Conservation (phyloP, 1,140 invertebrate genomes). For the Dreissena polymorpha region DNA sequence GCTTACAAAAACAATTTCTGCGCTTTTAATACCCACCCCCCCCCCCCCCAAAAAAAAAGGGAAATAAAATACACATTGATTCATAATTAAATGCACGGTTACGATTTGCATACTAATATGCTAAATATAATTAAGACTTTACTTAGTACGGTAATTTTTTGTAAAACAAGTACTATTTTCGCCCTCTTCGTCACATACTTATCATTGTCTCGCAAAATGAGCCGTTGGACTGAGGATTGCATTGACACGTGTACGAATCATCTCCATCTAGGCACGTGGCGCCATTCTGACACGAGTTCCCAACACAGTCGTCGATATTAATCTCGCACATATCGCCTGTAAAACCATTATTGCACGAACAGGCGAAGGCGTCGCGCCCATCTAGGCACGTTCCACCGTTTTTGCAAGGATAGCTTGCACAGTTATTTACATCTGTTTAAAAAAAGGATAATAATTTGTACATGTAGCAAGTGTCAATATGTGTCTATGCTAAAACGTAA, state of each 20-base stretch:
- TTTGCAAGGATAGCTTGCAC: constrained; percentile 89
- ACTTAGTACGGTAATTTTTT: no score
- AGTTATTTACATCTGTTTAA: constrained; percentile 92
- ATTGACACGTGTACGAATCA: constrained; percentile 6
- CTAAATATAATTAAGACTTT: no score
- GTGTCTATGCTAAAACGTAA: neutral
- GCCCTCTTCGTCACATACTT: neutral
- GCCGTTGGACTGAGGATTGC: neutral
- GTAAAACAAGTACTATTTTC: no score
- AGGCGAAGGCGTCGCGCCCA: constrained; percentile 80
- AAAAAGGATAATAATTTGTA: neutral
- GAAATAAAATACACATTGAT: no score
- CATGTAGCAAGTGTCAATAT: neutral
- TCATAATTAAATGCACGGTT: no score
- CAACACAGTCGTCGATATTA: constrained; percentile 58
- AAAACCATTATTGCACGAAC: constrained; percentile 89
- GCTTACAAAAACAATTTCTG: no score
- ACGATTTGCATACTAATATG: no score
- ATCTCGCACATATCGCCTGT: constrained; percentile 93
- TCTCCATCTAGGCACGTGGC: constrained; percentile 44
- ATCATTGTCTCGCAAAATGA: constrained; percentile 1
- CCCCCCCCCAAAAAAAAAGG: no score
- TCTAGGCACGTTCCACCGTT: constrained; percentile 96
- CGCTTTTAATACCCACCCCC: no score
- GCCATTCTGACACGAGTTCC: constrained; percentile 61